Conservation (phyloP, 2,888 invertebrate species). For the Saturnia pavonia region DNA sequence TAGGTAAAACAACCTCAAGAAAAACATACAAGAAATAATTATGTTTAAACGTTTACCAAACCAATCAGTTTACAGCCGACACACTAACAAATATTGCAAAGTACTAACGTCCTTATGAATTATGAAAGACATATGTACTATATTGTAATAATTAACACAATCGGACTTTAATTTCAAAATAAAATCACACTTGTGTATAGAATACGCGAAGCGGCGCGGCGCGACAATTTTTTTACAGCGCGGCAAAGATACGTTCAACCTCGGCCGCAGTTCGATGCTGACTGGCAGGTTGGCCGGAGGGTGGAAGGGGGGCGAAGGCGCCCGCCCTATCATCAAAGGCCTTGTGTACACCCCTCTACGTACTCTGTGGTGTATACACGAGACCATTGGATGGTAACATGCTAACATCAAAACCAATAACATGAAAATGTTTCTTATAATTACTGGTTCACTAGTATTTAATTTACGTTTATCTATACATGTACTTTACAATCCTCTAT, state of each 20-base stretch:
- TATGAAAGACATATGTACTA: neutral
- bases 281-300: conserved; percentile 23
- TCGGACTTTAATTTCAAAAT: neutral
- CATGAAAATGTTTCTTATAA: conserved; percentile 13
- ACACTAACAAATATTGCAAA: neutral
- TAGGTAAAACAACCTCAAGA: neutral
- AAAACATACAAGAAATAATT: neutral
- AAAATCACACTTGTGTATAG: neutral
- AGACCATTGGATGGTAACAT: conserved; percentile 35
- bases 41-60: neutral
- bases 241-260: neutral
- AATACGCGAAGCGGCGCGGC: conserved; percentile 29
- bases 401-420: conserved; percentile 27
- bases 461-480: neutral
- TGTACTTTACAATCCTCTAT: neutral
- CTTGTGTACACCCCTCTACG: conserved; percentile 35
- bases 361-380: too few relatives aligned
- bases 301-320: conserved; percentile 37
- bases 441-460: conserved; percentile 1
- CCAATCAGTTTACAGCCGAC: neutral
- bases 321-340: conserved; percentile 39
- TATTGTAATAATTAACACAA: neutral
- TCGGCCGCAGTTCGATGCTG: neutral
- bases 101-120: neutral
- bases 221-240: neutral